Evolutionary conservation across 30 jellyfish, hydroid and myxozoan species (phyloP), one percentile per base, ranked within the genome.

Genomic region (Turritopsis dohrnii): DNA sequence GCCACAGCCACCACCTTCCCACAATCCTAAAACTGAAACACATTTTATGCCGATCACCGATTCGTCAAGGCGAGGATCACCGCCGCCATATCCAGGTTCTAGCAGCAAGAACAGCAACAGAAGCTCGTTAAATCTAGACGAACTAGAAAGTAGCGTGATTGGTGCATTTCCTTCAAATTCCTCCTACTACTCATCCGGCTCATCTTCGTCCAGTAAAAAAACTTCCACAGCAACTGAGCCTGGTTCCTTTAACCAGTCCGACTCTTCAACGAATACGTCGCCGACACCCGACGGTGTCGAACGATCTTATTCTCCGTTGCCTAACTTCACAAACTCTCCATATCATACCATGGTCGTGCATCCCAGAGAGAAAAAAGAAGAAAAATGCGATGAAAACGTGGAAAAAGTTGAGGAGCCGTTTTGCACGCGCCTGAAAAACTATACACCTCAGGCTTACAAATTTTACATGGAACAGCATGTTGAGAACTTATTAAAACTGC

Each of bases 381-480:
- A 66, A 22, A 76, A 71, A 18, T 17, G 27, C 16, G 53, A 83
- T 17, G 83, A 22, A 7, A 54, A 85, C 20, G 86, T 28, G 29
- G 27, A 16, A 28, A 22, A 19, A 1, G 71, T 4, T 30, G 80
- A 28, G 28, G 96, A 81, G 54, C 92, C 96, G 4, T 75, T 83
- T 31, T 66, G 81, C 72, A 54, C 95, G 0, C 71, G 99, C 21
- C 85, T 94, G 71, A 94, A 94, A 79, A 82, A 86, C 71, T 94
- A 92, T 83, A 86, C 99, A 7, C 91, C 99, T 8, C 96, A 94
- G 25, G 99, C 99, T 16, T 94, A 82, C 81, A 94, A 94, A 72
- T 94, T 94, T 76, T 94, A 89, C 89, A 85, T 94, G 96, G 99
- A 94, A 86, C 99, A 94, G 84, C 99, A 94, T 73, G 95, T 89